phyloP scores from a whole-genome alignment of 2,113 vertebrate species.

The Pygoscelis antarcticus region DNA sequence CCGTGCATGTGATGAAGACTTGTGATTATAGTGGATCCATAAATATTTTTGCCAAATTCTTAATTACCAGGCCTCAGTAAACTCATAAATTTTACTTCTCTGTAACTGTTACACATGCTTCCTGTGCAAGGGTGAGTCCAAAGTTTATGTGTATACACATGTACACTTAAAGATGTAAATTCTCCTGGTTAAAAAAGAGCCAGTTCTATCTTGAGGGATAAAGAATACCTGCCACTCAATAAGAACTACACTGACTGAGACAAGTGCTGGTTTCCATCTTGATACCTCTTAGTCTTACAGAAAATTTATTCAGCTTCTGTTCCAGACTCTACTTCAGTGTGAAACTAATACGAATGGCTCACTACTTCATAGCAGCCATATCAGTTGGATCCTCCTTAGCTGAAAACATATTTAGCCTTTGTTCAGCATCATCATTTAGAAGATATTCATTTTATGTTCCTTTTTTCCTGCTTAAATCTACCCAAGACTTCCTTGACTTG shows the following conservation, averaged over 20 bases:
- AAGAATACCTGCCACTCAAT: not conserved
- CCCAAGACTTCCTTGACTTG: not conserved
- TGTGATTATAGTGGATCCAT: not conserved
- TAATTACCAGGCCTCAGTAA: not conserved
- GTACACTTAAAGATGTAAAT: not conserved
- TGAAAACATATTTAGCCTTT: not conserved
- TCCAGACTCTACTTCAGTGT: not conserved
- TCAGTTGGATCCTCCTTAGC: not conserved
- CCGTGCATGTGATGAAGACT: not conserved
- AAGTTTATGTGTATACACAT: not conserved
- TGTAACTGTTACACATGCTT: not conserved
- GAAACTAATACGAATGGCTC: not conserved
- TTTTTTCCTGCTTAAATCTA: not conserved
- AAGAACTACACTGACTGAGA: not conserved
- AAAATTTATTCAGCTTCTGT: not conserved
- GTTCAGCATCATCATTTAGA: not conserved
- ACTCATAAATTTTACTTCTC: not conserved
- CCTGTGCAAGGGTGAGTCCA: not conserved
- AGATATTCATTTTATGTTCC: not conserved
- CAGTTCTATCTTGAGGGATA: not conserved
- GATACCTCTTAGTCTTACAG: not conserved
- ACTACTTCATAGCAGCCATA: not conserved
- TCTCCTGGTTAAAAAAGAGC: not conserved
- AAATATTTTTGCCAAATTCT: not conserved
- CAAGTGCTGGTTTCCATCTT: not conserved